Evolutionary conservation across 1,140 invertebrate genomes (phyloP).

Genomic region (Drosophila mayri): DNA sequence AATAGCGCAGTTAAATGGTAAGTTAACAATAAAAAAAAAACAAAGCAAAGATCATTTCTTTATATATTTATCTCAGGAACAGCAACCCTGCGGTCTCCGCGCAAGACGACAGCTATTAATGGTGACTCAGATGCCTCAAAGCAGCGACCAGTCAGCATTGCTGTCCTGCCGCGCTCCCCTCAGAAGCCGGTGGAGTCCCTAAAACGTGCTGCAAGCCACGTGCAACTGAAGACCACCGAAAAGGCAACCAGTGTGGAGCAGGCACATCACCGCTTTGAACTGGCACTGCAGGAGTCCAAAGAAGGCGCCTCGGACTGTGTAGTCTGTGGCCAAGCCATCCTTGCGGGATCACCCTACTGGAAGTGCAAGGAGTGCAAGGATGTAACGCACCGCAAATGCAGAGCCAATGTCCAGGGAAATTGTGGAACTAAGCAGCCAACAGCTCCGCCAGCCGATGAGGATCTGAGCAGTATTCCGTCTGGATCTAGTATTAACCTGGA

Average conservation of each 20-base stretch:
- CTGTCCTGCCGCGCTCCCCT: constrained; percentile 53
- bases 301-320: constrained; percentile 37
- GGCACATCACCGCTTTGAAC: constrained; percentile 76
- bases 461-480: constrained; percentile 31
- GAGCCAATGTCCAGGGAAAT: constrained; percentile 48
- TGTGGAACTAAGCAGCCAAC: constrained; percentile 57
- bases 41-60: no score
- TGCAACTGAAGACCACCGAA: constrained; percentile 39
- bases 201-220: constrained; percentile 62
- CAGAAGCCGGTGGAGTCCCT: constrained; percentile 40
- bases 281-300: constrained; percentile 66
- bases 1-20: constrained; percentile 69
- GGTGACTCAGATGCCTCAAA: constrained; percentile 31
- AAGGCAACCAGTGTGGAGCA: constrained; percentile 3
- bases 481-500: constrained; percentile 50
- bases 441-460: constrained; percentile 18
- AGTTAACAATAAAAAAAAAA: not conserved
- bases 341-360: constrained; percentile 73
- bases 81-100: constrained; percentile 62
- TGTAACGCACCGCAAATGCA: constrained; percentile 72
- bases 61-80: constrained; percentile 35
- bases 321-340: constrained; percentile 62
- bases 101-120: constrained; percentile 23
- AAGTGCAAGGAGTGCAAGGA: constrained; percentile 79
- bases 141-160: constrained; percentile 57